These are phyloP conservation scores for Tympanoctomys barrerae DNA, from an alignment of 2,797 vertebrate species.

Conservation along the genomic window DNA sequence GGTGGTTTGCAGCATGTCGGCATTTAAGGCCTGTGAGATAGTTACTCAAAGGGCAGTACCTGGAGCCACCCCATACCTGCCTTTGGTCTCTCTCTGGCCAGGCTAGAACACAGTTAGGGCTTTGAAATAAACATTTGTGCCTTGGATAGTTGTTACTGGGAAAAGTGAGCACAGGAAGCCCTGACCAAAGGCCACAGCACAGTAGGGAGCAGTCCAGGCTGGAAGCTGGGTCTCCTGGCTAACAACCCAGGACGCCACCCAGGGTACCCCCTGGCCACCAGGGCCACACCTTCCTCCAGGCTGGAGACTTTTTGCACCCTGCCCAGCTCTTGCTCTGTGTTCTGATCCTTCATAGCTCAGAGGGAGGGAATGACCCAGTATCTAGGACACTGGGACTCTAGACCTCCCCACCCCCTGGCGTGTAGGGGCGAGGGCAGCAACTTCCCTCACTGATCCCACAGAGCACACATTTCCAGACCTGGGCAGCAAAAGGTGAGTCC, in stretches of 20 bases:
- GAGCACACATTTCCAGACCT: background rate
- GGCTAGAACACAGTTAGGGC: background rate
- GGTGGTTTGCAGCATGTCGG: background rate
- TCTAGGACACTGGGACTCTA: background rate
- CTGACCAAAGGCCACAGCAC: no score
- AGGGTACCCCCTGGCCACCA: no score
- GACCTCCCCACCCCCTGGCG: accelerated
- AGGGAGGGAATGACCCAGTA: accelerated
- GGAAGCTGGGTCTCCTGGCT: background rate
- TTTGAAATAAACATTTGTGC: background rate
- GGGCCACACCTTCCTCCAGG: background rate
- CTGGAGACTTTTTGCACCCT: background rate
- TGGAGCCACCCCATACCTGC: background rate
- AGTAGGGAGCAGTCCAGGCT: background rate
- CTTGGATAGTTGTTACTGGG: background rate
- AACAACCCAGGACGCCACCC: background rate
- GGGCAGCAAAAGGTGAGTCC: background rate
- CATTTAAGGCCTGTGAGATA: background rate
- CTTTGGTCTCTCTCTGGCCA: background rate
- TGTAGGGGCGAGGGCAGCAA: accelerated
- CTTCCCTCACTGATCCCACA: accelerated
- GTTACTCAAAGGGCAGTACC: background rate
- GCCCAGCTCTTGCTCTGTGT: background rate
- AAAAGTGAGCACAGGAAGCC: background rate
- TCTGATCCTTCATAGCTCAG: background rate